Conservation (phyloP, 2,888 invertebrate species). For the Agelastica alni region DNA sequence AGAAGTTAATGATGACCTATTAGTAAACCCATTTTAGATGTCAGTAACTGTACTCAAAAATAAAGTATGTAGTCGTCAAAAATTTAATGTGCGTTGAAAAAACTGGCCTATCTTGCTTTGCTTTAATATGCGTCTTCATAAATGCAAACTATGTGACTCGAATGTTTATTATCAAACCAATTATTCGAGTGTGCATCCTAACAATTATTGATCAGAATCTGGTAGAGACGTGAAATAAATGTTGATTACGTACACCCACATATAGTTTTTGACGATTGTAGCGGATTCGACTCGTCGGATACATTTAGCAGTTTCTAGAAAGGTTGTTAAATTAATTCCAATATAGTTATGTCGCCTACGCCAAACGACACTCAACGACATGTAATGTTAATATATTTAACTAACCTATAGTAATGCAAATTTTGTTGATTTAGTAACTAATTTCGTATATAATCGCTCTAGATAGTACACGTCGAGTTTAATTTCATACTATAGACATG, state of each 20-base stretch:
- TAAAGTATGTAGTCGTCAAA: too few relatives aligned
- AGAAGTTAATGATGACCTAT: too few relatives aligned
- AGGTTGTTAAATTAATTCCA: constrained; percentile 13
- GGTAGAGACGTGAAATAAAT: constrained; percentile 24
- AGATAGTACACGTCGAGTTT: too few relatives aligned
- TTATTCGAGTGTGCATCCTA: constrained; percentile 22
- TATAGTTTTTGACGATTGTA: constrained; percentile 8
- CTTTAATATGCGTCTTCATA: constrained; percentile 26
- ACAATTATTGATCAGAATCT: constrained; percentile 20
- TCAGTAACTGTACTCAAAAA: too few relatives aligned
- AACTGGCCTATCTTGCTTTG: constrained; percentile 26
- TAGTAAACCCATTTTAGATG: too few relatives aligned
- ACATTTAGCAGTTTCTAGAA: constrained; percentile 9
- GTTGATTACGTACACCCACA: constrained; percentile 18
- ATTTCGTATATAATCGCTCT: too few relatives aligned
- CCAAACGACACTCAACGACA: not conserved
- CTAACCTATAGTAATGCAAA: too few relatives aligned
- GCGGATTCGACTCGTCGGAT: not conserved
- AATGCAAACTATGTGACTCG: constrained; percentile 31
- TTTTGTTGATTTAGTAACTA: too few relatives aligned
- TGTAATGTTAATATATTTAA: not conserved
- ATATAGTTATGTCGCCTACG: constrained; percentile 11
- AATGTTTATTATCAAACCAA: constrained; percentile 29
- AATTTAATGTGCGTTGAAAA: too few relatives aligned
- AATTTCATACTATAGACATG: too few relatives aligned